Evolutionary conservation across 2,888 invertebrate species (phyloP), one percentile per base, ranked within the genome.

Genomic region (Dasypogon diadema): DNA sequence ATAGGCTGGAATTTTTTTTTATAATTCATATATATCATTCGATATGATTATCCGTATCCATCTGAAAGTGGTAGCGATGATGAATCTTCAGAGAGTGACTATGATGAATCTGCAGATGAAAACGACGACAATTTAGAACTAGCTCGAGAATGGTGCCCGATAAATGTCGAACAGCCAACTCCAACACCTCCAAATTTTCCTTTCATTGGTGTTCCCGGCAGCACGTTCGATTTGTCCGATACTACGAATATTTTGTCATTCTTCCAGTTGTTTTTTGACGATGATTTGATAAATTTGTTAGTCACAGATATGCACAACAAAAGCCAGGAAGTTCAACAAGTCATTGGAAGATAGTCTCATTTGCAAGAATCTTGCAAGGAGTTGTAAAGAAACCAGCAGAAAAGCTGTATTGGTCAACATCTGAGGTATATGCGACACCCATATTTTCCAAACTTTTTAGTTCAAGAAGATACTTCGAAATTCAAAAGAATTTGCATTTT

Each of bases 401-500:
- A 24, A 56, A 22, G 8, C 8, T 26, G 26, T 56, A 56, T 26
- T 56, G 26, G 2, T 12, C 26, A 4, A 63, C 5, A 4, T 10
- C 2, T 54, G 72, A 72, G 22, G 3, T 72, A 54, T 72, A 10
- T 21, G 14, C 16, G 14, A 72, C 72, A 8, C 54, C 54, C 22
- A 54, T 51, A 54, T 72, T 72, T 54, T 30, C 72, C 16, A 54
- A 72, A 72, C 24, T 72, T 12, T 12, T 54, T 16, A 72, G 8
- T n/a, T 8, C 0, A 1, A n/a, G 12, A 72, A 72, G 54, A 30
- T 72, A 72, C 51, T 24, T 51, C 26, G 30, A 30, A 51, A 30
- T 46, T 10, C 8, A 48, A n/a, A 56, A 26, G 48, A 46, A 68
- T 30, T 18, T 54, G 1, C 30, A 26, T 30, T 54, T 54, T 30